phyloP scores from a whole-genome alignment of 2,888 invertebrate genomes.

The Scaptomyza cyrtandrae region DNA sequence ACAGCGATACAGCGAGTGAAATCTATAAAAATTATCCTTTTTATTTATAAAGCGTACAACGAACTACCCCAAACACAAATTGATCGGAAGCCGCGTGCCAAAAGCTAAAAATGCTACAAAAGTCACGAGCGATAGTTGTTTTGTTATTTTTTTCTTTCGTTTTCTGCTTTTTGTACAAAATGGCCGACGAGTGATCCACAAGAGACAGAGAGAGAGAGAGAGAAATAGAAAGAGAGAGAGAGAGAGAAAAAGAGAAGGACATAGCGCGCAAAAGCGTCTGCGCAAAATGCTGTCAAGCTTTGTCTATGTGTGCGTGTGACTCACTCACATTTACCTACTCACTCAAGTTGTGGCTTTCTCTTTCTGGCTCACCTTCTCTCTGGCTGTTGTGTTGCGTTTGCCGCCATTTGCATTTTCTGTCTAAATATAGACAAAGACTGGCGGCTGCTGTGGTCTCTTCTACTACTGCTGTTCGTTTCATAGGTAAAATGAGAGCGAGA shows the following conservation, averaged over 20 bases:
- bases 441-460: constrained; percentile 24
- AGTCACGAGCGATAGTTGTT: constrained; percentile 40
- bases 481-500: constrained; percentile 46
- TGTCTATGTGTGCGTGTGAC: constrained; percentile 23
- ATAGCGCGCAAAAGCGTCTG: constrained; percentile 45
- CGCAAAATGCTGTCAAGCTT: constrained; percentile 53
- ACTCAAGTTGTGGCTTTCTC: constrained; percentile 4
- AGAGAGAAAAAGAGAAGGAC: neutral
- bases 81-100: constrained; percentile 45
- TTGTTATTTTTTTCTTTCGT: constrained; percentile 1
- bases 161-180: constrained; percentile 38
- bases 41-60: constrained; percentile 58
- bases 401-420: constrained; percentile 78
- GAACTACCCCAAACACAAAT: constrained; percentile 39
- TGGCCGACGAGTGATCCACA: constrained; percentile 39
- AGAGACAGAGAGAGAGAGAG: too few relatives aligned
- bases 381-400: constrained; percentile 23
- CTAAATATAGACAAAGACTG: constrained; percentile 73
- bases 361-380: constrained; percentile 1
- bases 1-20: constrained; percentile 23
- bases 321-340: constrained; percentile 15
- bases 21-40: constrained; percentile 73
- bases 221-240: neutral
- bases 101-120: constrained; percentile 28
- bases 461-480: constrained; percentile 34